Conservation (phyloP, 2,797 vertebrate species). For the Paramormyrops hopkinsi region DNA sequence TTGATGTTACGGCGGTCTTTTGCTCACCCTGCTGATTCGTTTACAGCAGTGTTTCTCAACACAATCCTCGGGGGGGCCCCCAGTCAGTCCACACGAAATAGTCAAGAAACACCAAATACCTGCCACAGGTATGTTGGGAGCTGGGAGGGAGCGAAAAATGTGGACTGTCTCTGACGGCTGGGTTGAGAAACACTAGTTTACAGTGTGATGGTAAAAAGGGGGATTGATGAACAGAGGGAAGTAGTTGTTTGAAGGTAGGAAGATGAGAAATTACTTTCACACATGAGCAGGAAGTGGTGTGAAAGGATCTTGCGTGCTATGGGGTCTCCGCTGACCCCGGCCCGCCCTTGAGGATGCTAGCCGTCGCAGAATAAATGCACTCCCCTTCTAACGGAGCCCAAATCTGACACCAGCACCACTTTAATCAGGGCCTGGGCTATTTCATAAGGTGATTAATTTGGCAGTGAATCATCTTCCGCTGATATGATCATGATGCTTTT, state of each 20-base stretch:
- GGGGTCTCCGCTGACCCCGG: not conserved
- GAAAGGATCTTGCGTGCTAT: not conserved
- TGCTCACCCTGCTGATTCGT: not conserved
- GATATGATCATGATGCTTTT: constrained; percentile 34
- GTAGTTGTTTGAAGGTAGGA: not conserved
- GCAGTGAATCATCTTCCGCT: constrained; percentile 53
- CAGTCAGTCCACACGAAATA: not conserved
- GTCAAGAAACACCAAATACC: not conserved
- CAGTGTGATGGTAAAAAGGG: not conserved
- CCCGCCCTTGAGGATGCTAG: not conserved
- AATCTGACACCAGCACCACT: constrained; percentile 48
- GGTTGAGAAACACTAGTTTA: not conserved
- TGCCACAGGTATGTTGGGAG: not conserved
- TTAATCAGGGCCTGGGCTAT: constrained; percentile 34
- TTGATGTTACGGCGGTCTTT: not conserved
- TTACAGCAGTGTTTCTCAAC: not conserved
- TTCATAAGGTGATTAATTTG: constrained; percentile 53
- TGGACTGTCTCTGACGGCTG: not conserved
- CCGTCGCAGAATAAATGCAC: not conserved
- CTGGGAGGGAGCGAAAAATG: not conserved
- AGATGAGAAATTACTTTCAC: not conserved
- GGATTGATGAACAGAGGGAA: not conserved
- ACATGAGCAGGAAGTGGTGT: not conserved
- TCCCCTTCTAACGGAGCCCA: not conserved
- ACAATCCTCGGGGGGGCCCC: not conserved